These are phyloP conservation scores for Bruchidius siliquastri DNA, from an alignment of 2,888 invertebrate species.

Conservation along the genomic window DNA sequence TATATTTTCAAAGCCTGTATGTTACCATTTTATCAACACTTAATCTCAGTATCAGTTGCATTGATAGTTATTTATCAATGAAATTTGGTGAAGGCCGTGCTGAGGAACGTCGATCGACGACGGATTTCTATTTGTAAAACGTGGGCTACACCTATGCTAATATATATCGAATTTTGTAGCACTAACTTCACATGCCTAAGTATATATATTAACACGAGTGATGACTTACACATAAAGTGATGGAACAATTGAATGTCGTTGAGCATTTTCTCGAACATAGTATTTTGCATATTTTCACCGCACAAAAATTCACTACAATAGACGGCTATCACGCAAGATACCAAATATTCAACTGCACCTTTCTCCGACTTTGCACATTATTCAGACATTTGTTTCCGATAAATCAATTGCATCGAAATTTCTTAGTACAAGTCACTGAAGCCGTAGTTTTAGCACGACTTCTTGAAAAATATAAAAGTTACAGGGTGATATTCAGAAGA, in stretches of 20 bases:
- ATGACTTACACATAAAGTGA: neutral
- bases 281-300: neutral
- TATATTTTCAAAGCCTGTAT: too few relatives aligned
- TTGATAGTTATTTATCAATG: too few relatives aligned
- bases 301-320: neutral
- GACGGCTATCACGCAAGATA: neutral
- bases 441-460: neutral
- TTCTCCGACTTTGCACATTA: neutral
- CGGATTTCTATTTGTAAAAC: too few relatives aligned
- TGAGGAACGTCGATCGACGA: too few relatives aligned
- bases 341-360: neutral
- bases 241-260: neutral
- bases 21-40: too few relatives aligned
- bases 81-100: too few relatives aligned
- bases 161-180: too few relatives aligned
- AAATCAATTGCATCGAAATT: neutral
- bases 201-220: too few relatives aligned
- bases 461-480: neutral
- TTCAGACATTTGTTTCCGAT: neutral
- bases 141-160: too few relatives aligned
- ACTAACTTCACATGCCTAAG: too few relatives aligned
- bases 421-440: neutral
- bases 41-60: too few relatives aligned
- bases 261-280: neutral
- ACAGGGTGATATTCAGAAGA: neutral